These are phyloP conservation scores for Amphilophus citrinellus DNA, from an alignment of 2,113 vertebrate genomes.

Conservation along the genomic window DNA sequence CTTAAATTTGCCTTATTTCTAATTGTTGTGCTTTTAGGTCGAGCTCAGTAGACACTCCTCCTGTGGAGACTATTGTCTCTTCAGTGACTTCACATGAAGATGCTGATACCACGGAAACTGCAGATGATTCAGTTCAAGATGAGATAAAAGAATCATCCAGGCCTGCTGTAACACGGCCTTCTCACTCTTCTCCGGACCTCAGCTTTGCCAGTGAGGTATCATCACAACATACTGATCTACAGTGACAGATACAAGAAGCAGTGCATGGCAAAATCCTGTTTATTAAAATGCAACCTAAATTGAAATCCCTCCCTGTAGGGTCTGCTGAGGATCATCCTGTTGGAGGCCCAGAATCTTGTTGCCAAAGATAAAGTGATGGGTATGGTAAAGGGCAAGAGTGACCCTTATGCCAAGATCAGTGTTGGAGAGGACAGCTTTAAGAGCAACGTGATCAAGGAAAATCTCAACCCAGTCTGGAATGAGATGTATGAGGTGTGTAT, in stretches of 20 bases:
- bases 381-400: constrained; percentile 90
- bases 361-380: constrained; percentile 90
- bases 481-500: constrained; percentile 90
- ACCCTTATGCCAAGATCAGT: constrained; percentile 88
- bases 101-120: constrained; percentile 14
- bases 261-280: neutral
- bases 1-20: neutral
- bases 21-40: constrained; percentile 41
- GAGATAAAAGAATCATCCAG: constrained; percentile 75
- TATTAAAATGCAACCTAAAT: neutral
- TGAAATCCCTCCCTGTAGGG: constrained; percentile 75
- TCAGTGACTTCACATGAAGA: constrained; percentile 37
- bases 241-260: neutral
- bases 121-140: constrained; percentile 39
- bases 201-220: constrained; percentile 86
- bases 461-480: constrained; percentile 91
- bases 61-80: constrained; percentile 58
- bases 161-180: constrained; percentile 65
- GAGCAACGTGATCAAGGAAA: constrained; percentile 88
- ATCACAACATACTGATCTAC: neutral
- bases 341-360: constrained; percentile 89
- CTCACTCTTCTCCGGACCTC: constrained; percentile 80
- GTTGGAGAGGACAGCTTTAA: constrained; percentile 82
- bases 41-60: constrained; percentile 66
- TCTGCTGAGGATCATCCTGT: constrained; percentile 88